Evolutionary conservation across 2,113 vertebrate genomes (phyloP), one percentile per base, ranked within the genome.

Genomic region (Haemorhous mexicanus): DNA sequence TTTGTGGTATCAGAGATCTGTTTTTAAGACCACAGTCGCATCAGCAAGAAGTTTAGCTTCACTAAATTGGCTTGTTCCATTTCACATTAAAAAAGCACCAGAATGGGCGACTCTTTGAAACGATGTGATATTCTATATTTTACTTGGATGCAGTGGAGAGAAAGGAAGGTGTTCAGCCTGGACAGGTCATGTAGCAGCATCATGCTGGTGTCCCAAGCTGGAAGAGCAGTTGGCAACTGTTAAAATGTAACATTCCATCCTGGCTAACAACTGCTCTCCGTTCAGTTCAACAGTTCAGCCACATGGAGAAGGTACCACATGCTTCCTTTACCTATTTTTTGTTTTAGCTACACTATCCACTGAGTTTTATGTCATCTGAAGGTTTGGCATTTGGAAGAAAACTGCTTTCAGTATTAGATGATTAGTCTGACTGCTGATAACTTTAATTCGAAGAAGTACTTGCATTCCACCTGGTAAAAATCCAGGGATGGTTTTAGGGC

Each of bases 241-340:
- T 64, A 85, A 97, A 96, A 81, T 67, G 50, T 92, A 91, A 93
- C 95, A 96, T 96, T 97, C 97, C 86, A 73, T 87, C 94, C 89
- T 74, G 92, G 90, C 89, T 96, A 95, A 85, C 96, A 97, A 97
- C 97, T 91, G 95, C 93, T 95, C 94, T 91, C 17, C 3, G 56
- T 84, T 91, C 76, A 76, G 96, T 95, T 97, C 95, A 93, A 33
- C 93, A 94, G 87, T 37, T 76, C 72, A 77, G 47, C 87, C 94
- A 93, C 95, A 95, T 95, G 97, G 95, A 97, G 98, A 95, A 97
- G 97, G 97, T 96, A 97, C 95, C 95, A 93, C 93, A 74, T 97
- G 75, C 90, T 94, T 96, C 19, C 4, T n/a, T 62, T 18, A 16
- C 13, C 12, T 77, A 8, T 69, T 53, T 55, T 49, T 49, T 55